Percentiles rank a stretch among this genome's conserved stretches.
Evolutionary conservation across 2,113 vertebrate genomes (phyloP).

Genomic region (Oplegnathus fasciatus): DNA sequence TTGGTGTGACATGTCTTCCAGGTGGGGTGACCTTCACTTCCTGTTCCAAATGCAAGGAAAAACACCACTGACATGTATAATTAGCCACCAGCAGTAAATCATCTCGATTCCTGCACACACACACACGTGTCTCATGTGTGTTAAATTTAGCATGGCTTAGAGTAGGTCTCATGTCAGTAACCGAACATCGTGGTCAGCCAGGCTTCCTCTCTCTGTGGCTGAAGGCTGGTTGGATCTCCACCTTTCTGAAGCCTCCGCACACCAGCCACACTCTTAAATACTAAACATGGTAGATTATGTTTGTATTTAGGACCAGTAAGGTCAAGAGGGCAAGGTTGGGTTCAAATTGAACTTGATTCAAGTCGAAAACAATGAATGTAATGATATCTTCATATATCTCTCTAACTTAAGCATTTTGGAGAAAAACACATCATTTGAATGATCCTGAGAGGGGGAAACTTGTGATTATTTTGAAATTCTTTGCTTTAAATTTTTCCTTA

Average conservation of each 20-base stretch:
- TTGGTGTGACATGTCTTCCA: constrained; percentile 63
- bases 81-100: constrained; percentile 63
- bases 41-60: constrained; percentile 55
- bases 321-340: not conserved
- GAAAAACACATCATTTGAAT: not conserved
- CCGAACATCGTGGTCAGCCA: constrained; percentile 36
- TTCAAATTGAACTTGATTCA: not conserved
- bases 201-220: constrained; percentile 35
- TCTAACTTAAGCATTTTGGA: no score
- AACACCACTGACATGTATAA: constrained; percentile 70
- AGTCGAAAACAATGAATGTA: not conserved
- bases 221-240: constrained; percentile 14
- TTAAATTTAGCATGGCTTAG: constrained; percentile 67
- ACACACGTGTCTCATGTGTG: constrained; percentile 22
- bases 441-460: not conserved
- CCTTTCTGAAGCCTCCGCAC: not conserved
- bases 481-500: not conserved
- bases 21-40: constrained; percentile 70
- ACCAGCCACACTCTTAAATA: not conserved
- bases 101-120: constrained; percentile 16
- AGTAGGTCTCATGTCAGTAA: constrained; percentile 42
- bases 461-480: not conserved
- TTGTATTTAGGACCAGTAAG: not conserved
- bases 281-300: not conserved
- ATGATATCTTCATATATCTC: not conserved